Base-by-base conservation (phyloP, 2,888 invertebrate species). In the Agrochola lota region DNA sequence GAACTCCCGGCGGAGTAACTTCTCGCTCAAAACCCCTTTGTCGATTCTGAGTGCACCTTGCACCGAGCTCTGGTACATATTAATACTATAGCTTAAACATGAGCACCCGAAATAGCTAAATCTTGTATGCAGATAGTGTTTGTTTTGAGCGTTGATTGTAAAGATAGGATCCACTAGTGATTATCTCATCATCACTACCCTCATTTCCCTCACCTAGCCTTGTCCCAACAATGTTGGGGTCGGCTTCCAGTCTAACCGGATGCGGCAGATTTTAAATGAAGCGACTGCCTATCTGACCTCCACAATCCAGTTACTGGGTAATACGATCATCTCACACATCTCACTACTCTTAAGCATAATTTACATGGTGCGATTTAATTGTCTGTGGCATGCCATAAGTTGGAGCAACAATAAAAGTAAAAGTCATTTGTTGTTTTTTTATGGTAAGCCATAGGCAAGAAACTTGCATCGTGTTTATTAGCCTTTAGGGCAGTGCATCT, bases 21-120 rank as follows among this genome's bases (percentile, higher is more conserved):
- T 91, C 92, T 90, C 91, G 90, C 87, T 89, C 88, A 78, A 86
- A 85, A 91, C 90, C 91, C 91, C 92, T 93, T 94, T 94, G 92
- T 92, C 90, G 88, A 90, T 83, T 74, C 80, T 84, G 89, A 90
- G 86, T 89, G 88, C 85, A 84, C 71, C 84, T 81, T 78, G 70
- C 81, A 72, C 30, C 62, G 49, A 70, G 59, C 55, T 74, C 71
- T 64, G 40, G 63, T 78, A 77, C 43, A 72, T 83, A 85, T 77
- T 84, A 85, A 83, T 80, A 81, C 74, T 83, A 71, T 43, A 77
- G 75, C 63, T 77, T 81, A 78, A 64, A 64, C 75, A 81, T 71
- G 75, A 85, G 72, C 23, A 62, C 43, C 69, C 40, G 23, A 69
- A 85, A 76, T 35, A 63, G 40, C 55, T 49, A n/a, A 30, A 23